Conservation (phyloP, 2,888 invertebrate genomes). For the Tetragonula carbonaria region DNA sequence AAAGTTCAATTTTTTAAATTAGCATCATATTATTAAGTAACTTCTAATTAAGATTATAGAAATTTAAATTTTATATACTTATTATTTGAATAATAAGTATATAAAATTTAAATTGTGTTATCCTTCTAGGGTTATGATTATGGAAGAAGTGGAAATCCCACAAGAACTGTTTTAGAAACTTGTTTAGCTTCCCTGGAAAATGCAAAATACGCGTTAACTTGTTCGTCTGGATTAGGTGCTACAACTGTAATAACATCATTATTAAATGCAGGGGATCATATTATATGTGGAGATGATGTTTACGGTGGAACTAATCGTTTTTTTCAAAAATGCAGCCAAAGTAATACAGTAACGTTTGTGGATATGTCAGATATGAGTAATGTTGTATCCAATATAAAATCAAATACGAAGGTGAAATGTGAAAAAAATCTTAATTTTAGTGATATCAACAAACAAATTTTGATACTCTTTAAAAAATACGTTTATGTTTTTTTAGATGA, state of each 20-base stretch:
- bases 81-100: slow-evolving; percentile 1
- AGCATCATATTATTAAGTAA: neutral
- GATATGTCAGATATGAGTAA: slow-evolving; percentile 90
- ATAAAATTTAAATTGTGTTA: too few species aligned
- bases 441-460: neutral
- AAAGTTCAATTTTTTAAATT: neutral
- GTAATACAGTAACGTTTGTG: slow-evolving; percentile 90
- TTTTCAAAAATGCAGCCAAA: slow-evolving; percentile 89
- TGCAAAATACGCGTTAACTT: slow-evolving; percentile 92
- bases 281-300: slow-evolving; percentile 95
- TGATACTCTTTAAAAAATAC: neutral
- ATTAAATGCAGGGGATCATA: slow-evolving; percentile 94
- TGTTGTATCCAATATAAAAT: slow-evolving; percentile 89
- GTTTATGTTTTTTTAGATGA: slow-evolving; percentile 85
- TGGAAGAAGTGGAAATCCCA: slow-evolving; percentile 97
- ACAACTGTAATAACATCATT: slow-evolving; percentile 91
- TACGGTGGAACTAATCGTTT: slow-evolving; percentile 96
- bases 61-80: neutral
- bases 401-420: slow-evolving; percentile 92
- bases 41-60: neutral
- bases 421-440: neutral
- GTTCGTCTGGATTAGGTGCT: slow-evolving; percentile 96
- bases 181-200: slow-evolving; percentile 96
- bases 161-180: slow-evolving; percentile 93
- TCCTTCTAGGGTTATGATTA: slow-evolving; percentile 93